These are phyloP conservation scores for Zoanthus sansibaricus DNA, from an alignment of 92 coral and sea anemone species.

Conservation along the genomic window DNA sequence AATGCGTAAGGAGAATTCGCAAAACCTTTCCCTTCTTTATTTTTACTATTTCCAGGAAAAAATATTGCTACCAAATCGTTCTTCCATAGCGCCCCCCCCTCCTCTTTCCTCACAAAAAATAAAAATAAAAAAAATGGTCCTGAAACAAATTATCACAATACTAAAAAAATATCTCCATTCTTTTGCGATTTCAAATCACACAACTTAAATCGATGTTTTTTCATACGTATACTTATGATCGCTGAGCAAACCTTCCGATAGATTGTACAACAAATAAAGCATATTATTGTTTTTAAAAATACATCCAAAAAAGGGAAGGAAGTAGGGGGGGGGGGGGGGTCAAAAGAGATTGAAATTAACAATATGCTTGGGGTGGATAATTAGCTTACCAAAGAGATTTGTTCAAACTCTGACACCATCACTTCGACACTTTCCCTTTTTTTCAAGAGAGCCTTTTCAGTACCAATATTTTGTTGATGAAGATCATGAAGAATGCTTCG, in stretches of 20 bases:
- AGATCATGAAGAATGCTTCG: constrained; percentile 14
- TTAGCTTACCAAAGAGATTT: constrained; percentile 29
- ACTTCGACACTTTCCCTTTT: constrained; percentile 23
- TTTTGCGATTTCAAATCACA: constrained; percentile 14
- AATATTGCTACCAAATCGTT: constrained; percentile 17
- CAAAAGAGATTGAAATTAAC: background rate
- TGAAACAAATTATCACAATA: background rate
- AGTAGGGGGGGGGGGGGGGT: background rate
- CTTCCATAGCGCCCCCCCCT: constrained; percentile 1
- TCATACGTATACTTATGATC: constrained; percentile 5
- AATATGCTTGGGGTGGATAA: constrained; percentile 16
- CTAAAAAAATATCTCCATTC: constrained; percentile 2
- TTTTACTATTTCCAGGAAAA: constrained; percentile 4
- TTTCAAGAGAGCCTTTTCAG: background rate
- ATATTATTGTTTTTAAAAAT: background rate
- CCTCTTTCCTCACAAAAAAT: constrained; percentile 2
- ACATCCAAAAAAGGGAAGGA: constrained; percentile 7
- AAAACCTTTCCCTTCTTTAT: constrained; percentile 2
- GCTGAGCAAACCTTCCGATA: constrained; percentile 9
- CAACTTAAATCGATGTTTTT: background rate
- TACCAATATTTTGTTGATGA: background rate
- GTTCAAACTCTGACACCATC: constrained; percentile 38
- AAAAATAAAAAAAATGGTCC: background rate
- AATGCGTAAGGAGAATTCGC: background rate
- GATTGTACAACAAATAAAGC: constrained; percentile 2